Conservation (phyloP, 1,140 invertebrate genomes). For the Cotesia typhae region DNA sequence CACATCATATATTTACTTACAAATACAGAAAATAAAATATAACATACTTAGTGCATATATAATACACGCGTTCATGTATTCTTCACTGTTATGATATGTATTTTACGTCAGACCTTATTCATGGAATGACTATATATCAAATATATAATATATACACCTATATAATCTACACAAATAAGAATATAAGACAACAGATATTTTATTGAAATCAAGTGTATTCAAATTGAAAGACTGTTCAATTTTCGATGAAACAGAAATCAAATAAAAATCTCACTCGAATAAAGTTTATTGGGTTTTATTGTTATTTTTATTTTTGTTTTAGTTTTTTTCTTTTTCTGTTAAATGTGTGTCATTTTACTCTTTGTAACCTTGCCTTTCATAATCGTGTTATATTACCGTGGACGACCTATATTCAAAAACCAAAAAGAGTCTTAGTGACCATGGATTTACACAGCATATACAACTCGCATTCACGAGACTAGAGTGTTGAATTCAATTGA, state of each 20-base stretch:
- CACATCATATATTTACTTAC: background rate
- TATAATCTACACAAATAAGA: background rate
- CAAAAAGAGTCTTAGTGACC: constrained; percentile 10
- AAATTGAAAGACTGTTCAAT: constrained; percentile 1
- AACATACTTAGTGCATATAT: too few species aligned
- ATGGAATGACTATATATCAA: too few species aligned
- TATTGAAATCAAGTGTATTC: too few species aligned
- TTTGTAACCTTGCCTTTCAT: background rate
- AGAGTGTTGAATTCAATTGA: too few species aligned
- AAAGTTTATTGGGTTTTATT: constrained; percentile 1
- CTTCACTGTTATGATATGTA: too few species aligned
- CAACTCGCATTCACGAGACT: background rate
- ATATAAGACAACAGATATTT: too few species aligned
- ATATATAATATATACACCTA: background rate
- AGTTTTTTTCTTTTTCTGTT: background rate
- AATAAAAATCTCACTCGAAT: too few species aligned
- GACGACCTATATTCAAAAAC: background rate
- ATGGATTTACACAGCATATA: background rate
- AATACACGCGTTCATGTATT: too few species aligned
- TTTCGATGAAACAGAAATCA: background rate
- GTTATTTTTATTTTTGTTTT: background rate
- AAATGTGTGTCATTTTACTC: background rate
- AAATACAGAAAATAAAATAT: background rate
- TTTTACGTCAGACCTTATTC: too few species aligned
- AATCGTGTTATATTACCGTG: constrained; percentile 11